Percentiles rank a stretch among this genome's conserved stretches.
phyloP scores from a whole-genome alignment of 2,888 invertebrate genomes.

The Cryptocheilus praepositus region DNA sequence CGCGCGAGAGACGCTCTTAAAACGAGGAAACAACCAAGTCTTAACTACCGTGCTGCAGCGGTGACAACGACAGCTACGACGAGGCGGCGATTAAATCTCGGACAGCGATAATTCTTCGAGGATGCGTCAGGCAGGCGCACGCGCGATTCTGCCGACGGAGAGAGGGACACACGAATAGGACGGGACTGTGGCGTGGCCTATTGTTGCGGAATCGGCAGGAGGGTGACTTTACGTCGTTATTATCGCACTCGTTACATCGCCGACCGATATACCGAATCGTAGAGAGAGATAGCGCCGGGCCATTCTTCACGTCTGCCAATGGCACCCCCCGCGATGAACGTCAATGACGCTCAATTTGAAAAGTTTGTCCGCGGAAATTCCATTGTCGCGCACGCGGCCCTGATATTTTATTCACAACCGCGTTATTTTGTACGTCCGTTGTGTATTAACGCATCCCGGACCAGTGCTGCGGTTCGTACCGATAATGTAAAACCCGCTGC shows the following conservation, averaged over 20 bases:
- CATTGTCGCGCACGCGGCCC: too few relatives aligned
- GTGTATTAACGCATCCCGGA: too few relatives aligned
- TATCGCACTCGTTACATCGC: conserved; percentile 33
- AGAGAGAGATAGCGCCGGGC: not conserved
- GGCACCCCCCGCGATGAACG: too few relatives aligned
- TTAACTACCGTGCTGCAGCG: conserved; percentile 36
- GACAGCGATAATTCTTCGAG: conserved; percentile 34
- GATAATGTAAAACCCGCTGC: too few relatives aligned
- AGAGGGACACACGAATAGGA: not conserved
- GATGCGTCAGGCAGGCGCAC: conserved; percentile 23
- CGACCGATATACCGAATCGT: conserved; percentile 17
- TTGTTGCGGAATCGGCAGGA: conserved; percentile 16
- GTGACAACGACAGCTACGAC: conserved; percentile 28
- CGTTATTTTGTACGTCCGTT: too few relatives aligned
- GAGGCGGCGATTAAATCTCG: conserved; percentile 40
- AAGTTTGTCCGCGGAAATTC: too few relatives aligned
- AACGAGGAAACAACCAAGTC: conserved; percentile 32
- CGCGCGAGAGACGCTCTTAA: conserved; percentile 22
- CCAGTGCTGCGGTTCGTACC: too few relatives aligned
- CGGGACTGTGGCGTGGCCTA: conserved; percentile 19
- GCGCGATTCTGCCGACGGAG: conserved; percentile 2
- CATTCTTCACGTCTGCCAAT: too few relatives aligned
- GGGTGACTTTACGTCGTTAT: conserved; percentile 34
- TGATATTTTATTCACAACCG: too few relatives aligned
- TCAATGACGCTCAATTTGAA: too few relatives aligned